These are phyloP conservation scores for Acronicta aceris DNA, from an alignment of 2,888 invertebrate genomes.

Conservation along the genomic window DNA sequence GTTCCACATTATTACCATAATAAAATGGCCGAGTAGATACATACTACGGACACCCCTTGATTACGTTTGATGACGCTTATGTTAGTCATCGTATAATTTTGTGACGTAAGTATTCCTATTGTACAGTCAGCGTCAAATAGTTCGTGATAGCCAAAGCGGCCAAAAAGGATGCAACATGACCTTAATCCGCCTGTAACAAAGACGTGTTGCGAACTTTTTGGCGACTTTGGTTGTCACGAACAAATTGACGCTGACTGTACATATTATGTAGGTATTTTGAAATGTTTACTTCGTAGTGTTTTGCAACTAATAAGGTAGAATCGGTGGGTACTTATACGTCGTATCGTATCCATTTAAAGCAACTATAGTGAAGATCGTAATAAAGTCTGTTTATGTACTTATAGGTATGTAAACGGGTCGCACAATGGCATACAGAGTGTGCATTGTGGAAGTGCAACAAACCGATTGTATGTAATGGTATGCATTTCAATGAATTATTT, in stretches of 20 bases:
- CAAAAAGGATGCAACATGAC: no score
- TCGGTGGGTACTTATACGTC: neutral
- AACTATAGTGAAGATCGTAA: constrained; percentile 9
- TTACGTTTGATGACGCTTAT: constrained; percentile 45
- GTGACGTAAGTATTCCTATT: constrained; percentile 34
- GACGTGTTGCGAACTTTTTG: no score
- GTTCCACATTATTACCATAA: constrained; percentile 50
- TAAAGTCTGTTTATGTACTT: constrained; percentile 15
- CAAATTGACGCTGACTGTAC: no score
- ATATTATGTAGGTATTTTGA: no score
- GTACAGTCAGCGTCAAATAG: no score
- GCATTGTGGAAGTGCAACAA: constrained; percentile 47
- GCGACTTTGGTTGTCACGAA: no score
- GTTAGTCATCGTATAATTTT: constrained; percentile 16
- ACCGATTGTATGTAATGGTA: constrained; percentile 45
- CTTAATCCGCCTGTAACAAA: no score
- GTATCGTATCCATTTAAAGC: neutral
- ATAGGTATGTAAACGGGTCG: constrained; percentile 16
- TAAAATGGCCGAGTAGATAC: constrained; percentile 36
- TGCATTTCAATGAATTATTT: constrained; percentile 44
- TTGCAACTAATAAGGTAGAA: neutral
- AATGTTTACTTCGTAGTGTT: constrained; percentile 23
- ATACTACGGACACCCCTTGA: constrained; percentile 40
- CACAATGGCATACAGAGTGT: constrained; percentile 33
- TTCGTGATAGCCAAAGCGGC: no score